phyloP scores from a whole-genome alignment of 2,888 invertebrate species.

The Cheilosia pagana region DNA sequence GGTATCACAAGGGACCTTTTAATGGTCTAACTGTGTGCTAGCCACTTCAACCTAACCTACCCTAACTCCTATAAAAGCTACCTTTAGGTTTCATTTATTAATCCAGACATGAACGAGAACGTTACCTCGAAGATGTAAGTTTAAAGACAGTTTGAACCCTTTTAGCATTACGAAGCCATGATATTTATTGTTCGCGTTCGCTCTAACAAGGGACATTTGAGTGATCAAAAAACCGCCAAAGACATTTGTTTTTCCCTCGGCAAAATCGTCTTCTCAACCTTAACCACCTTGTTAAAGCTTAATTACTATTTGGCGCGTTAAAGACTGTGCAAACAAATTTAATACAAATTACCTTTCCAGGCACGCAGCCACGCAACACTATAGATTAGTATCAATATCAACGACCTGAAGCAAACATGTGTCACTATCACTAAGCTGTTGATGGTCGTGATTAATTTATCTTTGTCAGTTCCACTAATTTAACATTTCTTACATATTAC shows the following conservation, averaged over 20 bases:
- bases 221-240: background rate
- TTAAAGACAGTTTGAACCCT: too few relatives aligned
- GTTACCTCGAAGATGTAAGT: too few relatives aligned
- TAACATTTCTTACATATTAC: slow-evolving; percentile 2
- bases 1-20: too few relatives aligned
- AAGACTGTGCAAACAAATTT: slow-evolving; percentile 14
- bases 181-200: too few relatives aligned
- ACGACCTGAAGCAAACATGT: slow-evolving; percentile 24
- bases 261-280: background rate
- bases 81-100: too few relatives aligned
- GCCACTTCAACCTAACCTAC: too few relatives aligned
- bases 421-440: slow-evolving; percentile 5
- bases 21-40: too few relatives aligned
- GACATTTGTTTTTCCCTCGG: background rate
- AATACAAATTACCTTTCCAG: slow-evolving; percentile 1
- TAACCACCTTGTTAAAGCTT: too few relatives aligned
- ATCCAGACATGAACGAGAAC: too few relatives aligned
- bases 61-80: too few relatives aligned
- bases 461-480: slow-evolving; percentile 13
- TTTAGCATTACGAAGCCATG: too few relatives aligned
- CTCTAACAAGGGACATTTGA: background rate
- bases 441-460: slow-evolving; percentile 12
- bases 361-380: slow-evolving; percentile 37
- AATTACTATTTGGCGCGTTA: background rate
- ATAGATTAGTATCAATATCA: slow-evolving; percentile 29